Percentiles rank a stretch among this genome's conserved stretches.
Evolutionary conservation across 2,113 vertebrate species (phyloP).

Genomic region (Globicephala melas): DNA sequence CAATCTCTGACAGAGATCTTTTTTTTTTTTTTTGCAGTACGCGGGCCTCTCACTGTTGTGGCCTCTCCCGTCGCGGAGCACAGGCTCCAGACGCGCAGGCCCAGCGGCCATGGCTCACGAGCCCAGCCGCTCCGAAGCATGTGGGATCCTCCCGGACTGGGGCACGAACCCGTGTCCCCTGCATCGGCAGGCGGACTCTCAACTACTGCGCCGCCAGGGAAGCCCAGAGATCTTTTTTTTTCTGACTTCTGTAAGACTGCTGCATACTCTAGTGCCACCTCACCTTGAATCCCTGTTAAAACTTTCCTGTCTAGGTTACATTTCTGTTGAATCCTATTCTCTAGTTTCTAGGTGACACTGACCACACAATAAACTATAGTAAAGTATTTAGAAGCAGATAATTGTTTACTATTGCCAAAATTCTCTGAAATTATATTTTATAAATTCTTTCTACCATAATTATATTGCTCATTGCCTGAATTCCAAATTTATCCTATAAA

Average conservation of each 20-base stretch:
- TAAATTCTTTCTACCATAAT: background rate
- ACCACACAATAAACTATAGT: background rate
- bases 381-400: background rate
- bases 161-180: too few species aligned
- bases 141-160: too few species aligned
- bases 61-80: too few species aligned
- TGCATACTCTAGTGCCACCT: background rate
- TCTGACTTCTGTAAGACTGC: background rate
- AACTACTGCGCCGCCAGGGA: too few species aligned
- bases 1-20: background rate
- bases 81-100: too few species aligned
- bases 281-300: background rate
- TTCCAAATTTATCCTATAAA: background rate
- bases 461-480: background rate
- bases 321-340: background rate
- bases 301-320: background rate
- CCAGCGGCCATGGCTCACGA: too few species aligned
- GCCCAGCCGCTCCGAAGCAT: too few species aligned
- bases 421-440: background rate
- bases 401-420: background rate
- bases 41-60: too few species aligned
- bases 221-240: too few species aligned
- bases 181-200: too few species aligned
- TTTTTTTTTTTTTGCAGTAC: background rate
- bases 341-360: background rate